Evolutionary conservation across 2,888 invertebrate species (phyloP).

Genomic region (Nephrotoma appendiculata): DNA sequence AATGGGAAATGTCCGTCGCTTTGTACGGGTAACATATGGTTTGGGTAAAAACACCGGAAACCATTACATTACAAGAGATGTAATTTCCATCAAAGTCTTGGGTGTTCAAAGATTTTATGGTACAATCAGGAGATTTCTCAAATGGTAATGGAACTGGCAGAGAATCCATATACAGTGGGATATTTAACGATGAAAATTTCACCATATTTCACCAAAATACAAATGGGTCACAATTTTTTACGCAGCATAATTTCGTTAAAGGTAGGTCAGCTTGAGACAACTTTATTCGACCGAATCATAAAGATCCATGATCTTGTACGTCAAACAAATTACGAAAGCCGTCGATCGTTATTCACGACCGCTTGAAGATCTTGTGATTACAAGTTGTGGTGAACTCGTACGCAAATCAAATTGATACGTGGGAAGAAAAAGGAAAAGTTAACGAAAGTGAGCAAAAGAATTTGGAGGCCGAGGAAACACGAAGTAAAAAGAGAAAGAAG

Average conservation of each 20-base stretch:
- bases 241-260: too few species aligned
- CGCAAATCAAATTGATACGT: slow-evolving; percentile 58
- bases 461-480: slow-evolving; percentile 41
- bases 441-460: slow-evolving; percentile 39
- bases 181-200: slow-evolving; percentile 94
- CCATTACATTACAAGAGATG: slow-evolving; percentile 35
- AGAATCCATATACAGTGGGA: slow-evolving; percentile 94
- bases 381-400: slow-evolving; percentile 86
- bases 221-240: slow-evolving; percentile 97
- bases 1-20: too few species aligned
- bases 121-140: slow-evolving; percentile 82
- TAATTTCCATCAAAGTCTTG: slow-evolving; percentile 59
- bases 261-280: too few species aligned
- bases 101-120: slow-evolving; percentile 95
- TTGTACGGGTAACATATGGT: too few species aligned
- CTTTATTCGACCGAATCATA: too few species aligned
- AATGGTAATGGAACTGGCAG: slow-evolving; percentile 95
- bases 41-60: too few species aligned
- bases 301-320: too few species aligned
- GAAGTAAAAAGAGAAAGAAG: slow-evolving; percentile 53
- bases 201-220: too few species aligned
- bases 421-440: slow-evolving; percentile 46
- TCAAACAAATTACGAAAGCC: too few species aligned
- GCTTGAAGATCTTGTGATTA: slow-evolving; percentile 75
- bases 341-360: too few species aligned